A percentile compares a stretch with the other conserved stretches of the same genome.
These are phyloP conservation scores for Beaufortia kweichowensis DNA, from an alignment of 2,113 vertebrate genomes.

Conservation along the genomic window DNA sequence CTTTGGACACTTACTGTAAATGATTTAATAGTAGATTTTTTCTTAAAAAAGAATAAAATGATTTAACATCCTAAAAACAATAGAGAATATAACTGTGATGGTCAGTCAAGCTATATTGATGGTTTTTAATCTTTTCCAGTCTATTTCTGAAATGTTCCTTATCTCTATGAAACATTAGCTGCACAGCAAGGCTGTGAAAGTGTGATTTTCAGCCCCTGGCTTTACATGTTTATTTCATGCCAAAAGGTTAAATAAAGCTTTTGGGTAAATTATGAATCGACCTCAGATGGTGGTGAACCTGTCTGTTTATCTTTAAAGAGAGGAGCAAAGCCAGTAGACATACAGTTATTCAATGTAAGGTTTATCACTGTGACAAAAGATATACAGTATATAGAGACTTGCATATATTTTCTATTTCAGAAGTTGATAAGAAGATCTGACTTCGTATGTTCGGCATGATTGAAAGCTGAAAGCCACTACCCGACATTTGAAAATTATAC, in stretches of 20 bases:
- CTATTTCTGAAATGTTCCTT: constrained; percentile 60
- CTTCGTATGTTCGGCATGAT: constrained; percentile 8
- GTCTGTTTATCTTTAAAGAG: constrained; percentile 50
- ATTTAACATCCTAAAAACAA: constrained; percentile 21
- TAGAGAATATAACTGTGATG: constrained; percentile 35
- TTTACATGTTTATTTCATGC: constrained; percentile 68
- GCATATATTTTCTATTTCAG: constrained; percentile 54
- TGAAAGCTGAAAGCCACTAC: constrained; percentile 16
- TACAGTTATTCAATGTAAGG: constrained; percentile 41
- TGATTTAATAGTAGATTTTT: not conserved
- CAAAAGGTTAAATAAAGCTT: constrained; percentile 62
- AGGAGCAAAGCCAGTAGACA: constrained; percentile 53
- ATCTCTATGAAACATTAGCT: constrained; percentile 64
- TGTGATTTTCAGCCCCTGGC: constrained; percentile 43
- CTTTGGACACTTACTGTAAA: not conserved
- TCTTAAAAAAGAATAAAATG: not conserved
- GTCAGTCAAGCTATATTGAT: constrained; percentile 44
- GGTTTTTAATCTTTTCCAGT: constrained; percentile 58
- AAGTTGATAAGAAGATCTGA: constrained; percentile 49
- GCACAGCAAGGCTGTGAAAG: constrained; percentile 58
- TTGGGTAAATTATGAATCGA: constrained; percentile 63
- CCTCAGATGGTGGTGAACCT: constrained; percentile 43
- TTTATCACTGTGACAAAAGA: constrained; percentile 58
- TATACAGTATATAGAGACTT: constrained; percentile 5
- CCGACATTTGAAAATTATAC: constrained; percentile 6